Evolutionary conservation across 2,113 vertebrate genomes (phyloP).

Genomic region (Limnothrissa miodon): DNA sequence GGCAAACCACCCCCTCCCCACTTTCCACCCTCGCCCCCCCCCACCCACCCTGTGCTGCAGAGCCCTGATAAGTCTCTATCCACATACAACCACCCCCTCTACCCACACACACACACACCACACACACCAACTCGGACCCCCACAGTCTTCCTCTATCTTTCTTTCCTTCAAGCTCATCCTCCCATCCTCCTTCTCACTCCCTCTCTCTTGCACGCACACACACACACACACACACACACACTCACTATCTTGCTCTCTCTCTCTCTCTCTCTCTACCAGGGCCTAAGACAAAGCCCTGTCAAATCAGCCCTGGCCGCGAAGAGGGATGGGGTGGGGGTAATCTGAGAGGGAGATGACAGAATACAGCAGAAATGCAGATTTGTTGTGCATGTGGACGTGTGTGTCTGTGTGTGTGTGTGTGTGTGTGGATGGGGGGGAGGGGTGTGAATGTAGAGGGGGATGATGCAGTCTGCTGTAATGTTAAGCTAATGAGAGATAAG

Average conservation of each 20-base stretch:
- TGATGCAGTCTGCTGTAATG: neutral
- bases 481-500: constrained; percentile 11
- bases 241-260: neutral
- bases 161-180: neutral
- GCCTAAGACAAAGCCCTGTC: constrained; percentile 18
- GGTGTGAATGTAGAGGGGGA: neutral
- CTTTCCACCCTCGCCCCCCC: no score
- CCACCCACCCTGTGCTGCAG: neutral
- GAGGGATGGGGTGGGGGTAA: neutral
- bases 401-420: neutral
- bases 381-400: neutral
- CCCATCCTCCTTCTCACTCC: neutral
- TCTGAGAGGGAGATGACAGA: neutral
- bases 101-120: neutral
- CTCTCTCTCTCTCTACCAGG: neutral
- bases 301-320: neutral
- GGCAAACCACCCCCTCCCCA: neutral
- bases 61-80: constrained; percentile 14
- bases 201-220: neutral
- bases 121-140: neutral
- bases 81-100: no score
- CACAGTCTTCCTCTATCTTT: neutral
- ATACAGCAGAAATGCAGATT: neutral
- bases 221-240: no score
- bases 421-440: neutral